These are phyloP conservation scores for Scaptomyza flava DNA, from an alignment of 2,888 invertebrate genomes.

Conservation along the genomic window DNA sequence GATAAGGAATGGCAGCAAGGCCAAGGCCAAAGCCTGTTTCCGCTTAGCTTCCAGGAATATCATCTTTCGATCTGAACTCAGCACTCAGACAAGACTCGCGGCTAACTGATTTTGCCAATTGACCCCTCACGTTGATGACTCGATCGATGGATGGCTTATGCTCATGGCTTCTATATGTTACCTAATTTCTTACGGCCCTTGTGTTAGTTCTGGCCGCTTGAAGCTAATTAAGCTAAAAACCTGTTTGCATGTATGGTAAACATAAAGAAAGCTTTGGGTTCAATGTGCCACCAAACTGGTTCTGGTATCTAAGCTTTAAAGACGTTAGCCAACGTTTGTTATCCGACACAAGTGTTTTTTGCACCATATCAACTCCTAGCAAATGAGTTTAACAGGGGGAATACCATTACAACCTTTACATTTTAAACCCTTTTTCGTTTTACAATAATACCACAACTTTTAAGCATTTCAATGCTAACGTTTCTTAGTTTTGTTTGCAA, in stretches of 20 bases:
- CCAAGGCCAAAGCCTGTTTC: not conserved
- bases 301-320: not conserved
- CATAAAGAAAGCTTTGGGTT: constrained; percentile 46
- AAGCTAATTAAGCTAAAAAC: constrained; percentile 41
- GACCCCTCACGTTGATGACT: constrained; percentile 34
- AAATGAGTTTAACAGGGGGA: not conserved
- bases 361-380: not conserved
- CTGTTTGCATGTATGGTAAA: constrained; percentile 40
- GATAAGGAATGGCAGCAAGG: constrained; percentile 8
- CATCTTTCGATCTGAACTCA: constrained; percentile 35
- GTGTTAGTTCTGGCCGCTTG: not conserved
- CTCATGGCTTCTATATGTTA: constrained; percentile 17
- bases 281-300: constrained; percentile 39
- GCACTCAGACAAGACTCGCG: constrained; percentile 21
- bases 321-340: not conserved
- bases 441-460: too few species aligned
- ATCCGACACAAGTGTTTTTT: not conserved
- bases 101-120: constrained; percentile 49
- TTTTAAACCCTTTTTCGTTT: too few species aligned
- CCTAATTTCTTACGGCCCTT: constrained; percentile 5
- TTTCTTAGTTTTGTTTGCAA: not conserved
- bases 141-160: constrained; percentile 11
- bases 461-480: not conserved
- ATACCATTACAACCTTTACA: not conserved
- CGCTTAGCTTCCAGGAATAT: not conserved